A percentile compares a stretch with the other conserved stretches of the same genome.
Evolutionary conservation across 2,113 vertebrate genomes (phyloP).

Genomic region (Mesoclemmys tuberculata): DNA sequence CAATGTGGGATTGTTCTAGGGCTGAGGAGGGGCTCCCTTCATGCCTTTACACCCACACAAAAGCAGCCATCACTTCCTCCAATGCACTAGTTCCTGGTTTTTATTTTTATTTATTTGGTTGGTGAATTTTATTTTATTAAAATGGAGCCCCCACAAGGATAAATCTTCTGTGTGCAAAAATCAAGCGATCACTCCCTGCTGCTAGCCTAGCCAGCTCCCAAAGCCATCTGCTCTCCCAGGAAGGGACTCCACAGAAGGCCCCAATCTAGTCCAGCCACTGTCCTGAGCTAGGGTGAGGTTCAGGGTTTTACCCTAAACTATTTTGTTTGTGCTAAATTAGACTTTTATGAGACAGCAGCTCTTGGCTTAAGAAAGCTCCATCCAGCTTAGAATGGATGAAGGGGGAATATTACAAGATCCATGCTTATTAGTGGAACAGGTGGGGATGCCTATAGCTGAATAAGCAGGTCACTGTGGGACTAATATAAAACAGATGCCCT

Average conservation of each 20-base stretch:
- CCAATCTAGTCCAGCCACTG: neutral
- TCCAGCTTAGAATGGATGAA: neutral
- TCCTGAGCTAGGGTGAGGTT: neutral
- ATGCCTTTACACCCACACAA: neutral
- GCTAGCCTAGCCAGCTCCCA: neutral
- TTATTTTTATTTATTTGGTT: neutral
- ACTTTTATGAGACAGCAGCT: neutral
- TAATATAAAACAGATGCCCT: slow-evolving; percentile 63
- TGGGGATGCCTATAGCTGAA: slow-evolving; percentile 55
- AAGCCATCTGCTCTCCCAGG: neutral
- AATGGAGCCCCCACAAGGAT: neutral
- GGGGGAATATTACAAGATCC: neutral
- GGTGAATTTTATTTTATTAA: neutral
- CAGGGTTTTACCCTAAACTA: neutral
- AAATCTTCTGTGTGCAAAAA: neutral
- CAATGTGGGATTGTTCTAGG: neutral
- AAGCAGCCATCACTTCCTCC: neutral
- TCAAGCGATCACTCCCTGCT: neutral
- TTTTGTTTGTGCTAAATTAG: neutral
- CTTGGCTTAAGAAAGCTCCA: neutral
- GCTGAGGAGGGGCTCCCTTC: neutral
- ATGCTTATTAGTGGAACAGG: slow-evolving; percentile 54
- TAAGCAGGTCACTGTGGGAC: slow-evolving; percentile 57
- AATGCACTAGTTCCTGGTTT: neutral
- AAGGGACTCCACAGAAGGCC: neutral